These are phyloP conservation scores for Forbesichthys agassizii DNA, from an alignment of 2,113 vertebrate genomes.

Conservation along the genomic window DNA sequence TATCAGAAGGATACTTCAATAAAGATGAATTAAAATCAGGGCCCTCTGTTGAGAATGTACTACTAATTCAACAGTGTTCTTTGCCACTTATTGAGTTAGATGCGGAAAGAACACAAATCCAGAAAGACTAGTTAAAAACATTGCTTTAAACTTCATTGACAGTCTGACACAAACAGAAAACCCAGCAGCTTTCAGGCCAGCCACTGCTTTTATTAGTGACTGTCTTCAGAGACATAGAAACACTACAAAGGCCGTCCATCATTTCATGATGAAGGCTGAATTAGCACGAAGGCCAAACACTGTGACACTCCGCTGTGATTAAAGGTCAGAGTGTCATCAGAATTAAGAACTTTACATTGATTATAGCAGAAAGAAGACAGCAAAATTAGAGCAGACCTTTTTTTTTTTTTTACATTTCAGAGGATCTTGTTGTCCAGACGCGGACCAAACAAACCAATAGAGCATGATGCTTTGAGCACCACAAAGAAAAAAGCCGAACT, in stretches of 20 bases:
- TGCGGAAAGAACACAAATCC: too few species aligned
- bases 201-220: constrained; percentile 4
- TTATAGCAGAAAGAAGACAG: background rate
- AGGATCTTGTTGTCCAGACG: background rate
- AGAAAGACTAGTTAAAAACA: constrained; percentile 1
- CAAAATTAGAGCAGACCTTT: background rate
- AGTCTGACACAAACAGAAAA: constrained; percentile 3
- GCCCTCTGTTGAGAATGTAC: too few species aligned
- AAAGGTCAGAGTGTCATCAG: background rate
- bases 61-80: too few species aligned
- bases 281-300: constrained; percentile 3
- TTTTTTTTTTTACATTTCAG: constrained; percentile 2
- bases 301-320: background rate
- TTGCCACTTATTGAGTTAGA: too few species aligned
- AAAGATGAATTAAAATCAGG: too few species aligned
- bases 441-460: constrained; percentile 11
- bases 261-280: background rate
- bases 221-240: constrained; percentile 1
- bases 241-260: background rate
- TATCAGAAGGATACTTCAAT: too few species aligned
- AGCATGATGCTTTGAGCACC: constrained; percentile 20
- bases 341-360: constrained; percentile 5
- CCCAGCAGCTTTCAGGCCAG: too few species aligned
- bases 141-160: constrained; percentile 17
- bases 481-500: constrained; percentile 76